Percentiles rank a stretch among this genome's conserved stretches.
Conservation (phyloP, 2,888 invertebrate genomes). For the Mythimna lalbum region DNA sequence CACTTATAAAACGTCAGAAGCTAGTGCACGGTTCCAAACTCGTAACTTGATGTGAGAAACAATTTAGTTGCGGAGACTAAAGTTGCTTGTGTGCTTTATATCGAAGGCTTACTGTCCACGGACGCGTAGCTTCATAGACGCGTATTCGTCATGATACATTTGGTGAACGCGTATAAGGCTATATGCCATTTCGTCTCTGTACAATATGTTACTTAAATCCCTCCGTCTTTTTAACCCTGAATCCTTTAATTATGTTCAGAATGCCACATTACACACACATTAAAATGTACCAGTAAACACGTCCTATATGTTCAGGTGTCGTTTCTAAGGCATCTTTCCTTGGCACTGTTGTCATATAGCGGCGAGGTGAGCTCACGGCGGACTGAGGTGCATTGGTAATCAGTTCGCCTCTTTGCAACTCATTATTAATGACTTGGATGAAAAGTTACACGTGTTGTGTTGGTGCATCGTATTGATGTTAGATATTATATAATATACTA, state of each 20-base stretch:
- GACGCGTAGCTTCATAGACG: too few species aligned
- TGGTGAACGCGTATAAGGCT: too few species aligned
- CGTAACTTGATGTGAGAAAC: too few species aligned
- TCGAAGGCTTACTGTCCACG: too few species aligned
- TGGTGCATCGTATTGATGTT: conserved; percentile 4
- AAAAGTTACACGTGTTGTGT: conserved; percentile 27
- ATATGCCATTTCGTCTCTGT: too few species aligned
- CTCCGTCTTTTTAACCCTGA: too few species aligned
- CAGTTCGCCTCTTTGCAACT: conserved; percentile 14
- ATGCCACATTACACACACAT: background rate
- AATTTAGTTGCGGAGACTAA: too few species aligned
- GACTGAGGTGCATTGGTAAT: conserved; percentile 40
- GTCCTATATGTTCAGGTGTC: conserved; percentile 45
- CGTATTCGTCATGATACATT: too few species aligned
- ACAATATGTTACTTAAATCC: too few species aligned
- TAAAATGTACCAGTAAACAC: conserved; percentile 33
- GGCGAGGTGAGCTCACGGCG: conserved; percentile 39
- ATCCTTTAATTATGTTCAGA: background rate
- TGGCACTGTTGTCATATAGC: conserved; percentile 43
- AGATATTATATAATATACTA: background rate
- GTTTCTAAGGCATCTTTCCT: conserved; percentile 25
- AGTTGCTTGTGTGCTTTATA: too few species aligned
- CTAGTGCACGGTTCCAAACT: too few species aligned
- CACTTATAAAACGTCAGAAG: too few species aligned
- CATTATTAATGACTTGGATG: conserved; percentile 21